These are phyloP conservation scores for Eremophila alpestris DNA, from an alignment of 2,797 vertebrate species.

Conservation along the genomic window DNA sequence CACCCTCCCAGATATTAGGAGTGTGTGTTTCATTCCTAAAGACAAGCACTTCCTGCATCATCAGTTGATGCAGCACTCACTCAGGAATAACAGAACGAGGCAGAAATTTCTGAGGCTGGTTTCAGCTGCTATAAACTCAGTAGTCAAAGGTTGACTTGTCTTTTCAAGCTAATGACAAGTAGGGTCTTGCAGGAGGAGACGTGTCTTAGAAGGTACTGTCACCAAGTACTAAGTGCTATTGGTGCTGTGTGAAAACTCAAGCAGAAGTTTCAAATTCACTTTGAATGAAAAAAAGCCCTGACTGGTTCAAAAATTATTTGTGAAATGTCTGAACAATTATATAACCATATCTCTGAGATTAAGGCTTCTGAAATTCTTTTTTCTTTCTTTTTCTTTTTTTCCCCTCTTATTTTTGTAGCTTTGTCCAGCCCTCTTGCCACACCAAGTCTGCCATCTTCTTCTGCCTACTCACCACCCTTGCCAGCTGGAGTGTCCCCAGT, in stretches of 20 bases:
- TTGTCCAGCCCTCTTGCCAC: constrained; percentile 73
- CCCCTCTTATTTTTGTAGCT: constrained; percentile 7
- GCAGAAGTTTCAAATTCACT: not conserved
- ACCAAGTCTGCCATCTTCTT: constrained; percentile 51
- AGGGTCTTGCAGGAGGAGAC: not conserved
- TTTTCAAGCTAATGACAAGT: not conserved
- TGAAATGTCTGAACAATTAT: not conserved
- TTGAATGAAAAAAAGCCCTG: not conserved
- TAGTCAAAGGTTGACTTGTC: not conserved
- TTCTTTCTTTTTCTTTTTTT: not conserved
- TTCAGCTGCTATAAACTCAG: not conserved
- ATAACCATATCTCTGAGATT: not conserved
- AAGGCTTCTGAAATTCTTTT: not conserved
- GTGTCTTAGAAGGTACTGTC: not conserved
- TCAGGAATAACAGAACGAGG: not conserved
- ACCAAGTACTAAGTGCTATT: not conserved
- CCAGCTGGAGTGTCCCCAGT: not conserved
- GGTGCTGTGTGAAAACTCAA: not conserved
- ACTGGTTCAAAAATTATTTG: not conserved
- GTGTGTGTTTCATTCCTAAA: not conserved
- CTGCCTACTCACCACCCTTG: constrained; percentile 55
- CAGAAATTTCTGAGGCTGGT: not conserved
- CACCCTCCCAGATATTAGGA: not conserved
- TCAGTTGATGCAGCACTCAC: not conserved
- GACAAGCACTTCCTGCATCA: not conserved